A percentile compares a stretch with the other conserved stretches of the same genome.
phyloP scores from a whole-genome alignment of 2,888 invertebrate species.

The Halictus quadricinctus region DNA sequence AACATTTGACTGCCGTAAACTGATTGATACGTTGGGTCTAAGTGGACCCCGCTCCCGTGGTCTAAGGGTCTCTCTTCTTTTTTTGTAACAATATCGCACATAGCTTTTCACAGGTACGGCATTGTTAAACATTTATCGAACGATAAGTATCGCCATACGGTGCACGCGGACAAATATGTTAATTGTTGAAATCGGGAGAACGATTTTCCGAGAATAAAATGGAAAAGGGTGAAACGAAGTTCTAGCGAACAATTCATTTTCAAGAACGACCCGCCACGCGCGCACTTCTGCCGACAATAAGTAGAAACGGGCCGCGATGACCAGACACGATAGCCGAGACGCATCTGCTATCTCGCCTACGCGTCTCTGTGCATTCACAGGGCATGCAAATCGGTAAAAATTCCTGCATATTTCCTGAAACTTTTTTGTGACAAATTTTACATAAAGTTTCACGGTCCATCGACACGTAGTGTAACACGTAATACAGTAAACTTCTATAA shows the following conservation, averaged over 20 bases:
- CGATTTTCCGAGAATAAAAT: background rate
- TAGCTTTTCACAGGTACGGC: background rate
- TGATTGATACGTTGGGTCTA: background rate
- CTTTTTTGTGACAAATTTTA: too few species aligned
- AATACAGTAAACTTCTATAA: too few species aligned
- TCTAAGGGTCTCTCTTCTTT: background rate
- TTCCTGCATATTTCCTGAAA: too few species aligned
- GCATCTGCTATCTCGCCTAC: background rate
- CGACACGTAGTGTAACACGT: too few species aligned
- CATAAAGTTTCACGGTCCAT: too few species aligned
- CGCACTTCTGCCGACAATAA: background rate
- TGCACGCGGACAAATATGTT: background rate
- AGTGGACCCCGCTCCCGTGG: background rate
- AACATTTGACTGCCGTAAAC: background rate
- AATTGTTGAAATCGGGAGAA: background rate
- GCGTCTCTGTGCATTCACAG: background rate
- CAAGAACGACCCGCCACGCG: background rate
- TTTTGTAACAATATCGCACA: background rate
- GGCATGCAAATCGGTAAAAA: background rate
- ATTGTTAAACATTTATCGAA: background rate
- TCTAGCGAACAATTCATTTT: background rate
- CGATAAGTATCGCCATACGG: background rate
- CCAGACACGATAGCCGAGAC: background rate
- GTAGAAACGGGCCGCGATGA: conserved; percentile 2
- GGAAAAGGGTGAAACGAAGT: background rate